These are phyloP conservation scores for Habropoda laboriosa DNA, from an alignment of 1,140 invertebrate species.

Conservation along the genomic window DNA sequence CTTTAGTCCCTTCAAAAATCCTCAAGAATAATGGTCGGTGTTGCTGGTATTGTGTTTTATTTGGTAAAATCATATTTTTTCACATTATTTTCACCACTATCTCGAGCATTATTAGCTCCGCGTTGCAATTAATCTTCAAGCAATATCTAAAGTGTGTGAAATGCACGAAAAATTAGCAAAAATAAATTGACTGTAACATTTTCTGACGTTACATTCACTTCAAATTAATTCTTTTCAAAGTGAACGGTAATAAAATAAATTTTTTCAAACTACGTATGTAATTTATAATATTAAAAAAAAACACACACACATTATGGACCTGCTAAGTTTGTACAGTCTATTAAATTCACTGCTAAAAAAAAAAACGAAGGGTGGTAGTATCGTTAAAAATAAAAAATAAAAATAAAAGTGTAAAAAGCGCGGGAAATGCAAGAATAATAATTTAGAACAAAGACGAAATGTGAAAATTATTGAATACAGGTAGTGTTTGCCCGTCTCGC, in stretches of 20 bases:
- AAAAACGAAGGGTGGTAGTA: too few relatives aligned
- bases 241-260: background rate
- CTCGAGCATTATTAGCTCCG: background rate
- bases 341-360: background rate
- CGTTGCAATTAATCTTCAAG: too few relatives aligned
- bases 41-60: conserved; percentile 15
- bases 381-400: too few relatives aligned
- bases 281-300: too few relatives aligned
- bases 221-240: too few relatives aligned
- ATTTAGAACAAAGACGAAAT: background rate
- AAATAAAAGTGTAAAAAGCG: too few relatives aligned
- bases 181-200: background rate
- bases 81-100: background rate
- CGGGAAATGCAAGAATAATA: background rate
- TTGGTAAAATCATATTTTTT: conserved; percentile 44
- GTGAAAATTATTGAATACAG: conserved; percentile 37
- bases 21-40: conserved; percentile 40
- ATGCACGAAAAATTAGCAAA: background rate
- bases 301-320: too few relatives aligned
- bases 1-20: conserved; percentile 48
- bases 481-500: conserved; percentile 30
- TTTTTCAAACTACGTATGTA: too few relatives aligned
- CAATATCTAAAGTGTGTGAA: too few relatives aligned
- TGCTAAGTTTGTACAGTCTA: too few relatives aligned
- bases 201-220: background rate